Evolutionary conservation across 2,888 invertebrate genomes (phyloP).

Genomic region (Mechanitis mazaeus): DNA sequence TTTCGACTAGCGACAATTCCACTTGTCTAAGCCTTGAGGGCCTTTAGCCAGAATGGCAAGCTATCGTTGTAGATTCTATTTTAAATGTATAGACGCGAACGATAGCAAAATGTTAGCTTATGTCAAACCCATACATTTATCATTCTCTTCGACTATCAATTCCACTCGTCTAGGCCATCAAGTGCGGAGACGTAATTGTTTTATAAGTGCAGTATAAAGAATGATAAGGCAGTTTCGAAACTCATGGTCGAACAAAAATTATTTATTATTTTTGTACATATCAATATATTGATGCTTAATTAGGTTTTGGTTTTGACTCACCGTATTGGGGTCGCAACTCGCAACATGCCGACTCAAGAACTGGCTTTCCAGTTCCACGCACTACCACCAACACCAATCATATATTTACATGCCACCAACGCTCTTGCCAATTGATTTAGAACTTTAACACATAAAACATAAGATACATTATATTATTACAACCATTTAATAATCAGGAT

Average conservation of each 20-base stretch:
- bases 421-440: constrained; percentile 10
- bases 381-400: constrained; percentile 24
- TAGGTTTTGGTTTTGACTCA: constrained; percentile 26
- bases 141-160: too few relatives aligned
- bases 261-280: constrained; percentile 8
- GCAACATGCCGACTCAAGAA: constrained; percentile 28
- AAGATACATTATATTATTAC: constrained; percentile 17
- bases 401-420: constrained; percentile 19
- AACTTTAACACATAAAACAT: constrained; percentile 8
- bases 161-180: too few relatives aligned
- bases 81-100: too few relatives aligned
- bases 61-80: too few relatives aligned
- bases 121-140: too few relatives aligned
- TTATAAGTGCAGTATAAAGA: too few relatives aligned
- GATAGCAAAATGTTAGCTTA: too few relatives aligned
- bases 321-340: constrained; percentile 31
- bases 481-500: constrained; percentile 23
- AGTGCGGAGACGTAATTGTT: too few relatives aligned
- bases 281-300: constrained; percentile 24
- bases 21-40: too few relatives aligned
- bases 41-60: too few relatives aligned
- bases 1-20: too few relatives aligned
- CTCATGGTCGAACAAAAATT: neutral
- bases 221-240: too few relatives aligned
- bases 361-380: constrained; percentile 32